phyloP scores from a whole-genome alignment of 2,888 invertebrate species.

The Zonitis immaculata region DNA sequence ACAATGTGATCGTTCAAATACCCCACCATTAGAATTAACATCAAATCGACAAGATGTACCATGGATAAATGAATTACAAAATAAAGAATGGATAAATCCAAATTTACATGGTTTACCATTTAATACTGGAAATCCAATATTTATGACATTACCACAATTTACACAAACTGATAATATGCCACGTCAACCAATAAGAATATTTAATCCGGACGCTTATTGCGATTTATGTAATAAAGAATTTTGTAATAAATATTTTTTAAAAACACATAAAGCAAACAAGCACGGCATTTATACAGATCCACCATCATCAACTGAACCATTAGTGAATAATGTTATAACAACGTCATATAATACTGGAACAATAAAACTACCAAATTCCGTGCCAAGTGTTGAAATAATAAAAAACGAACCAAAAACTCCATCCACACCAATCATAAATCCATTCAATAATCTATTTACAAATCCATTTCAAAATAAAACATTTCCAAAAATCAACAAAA shows the following conservation, averaged over 20 bases:
- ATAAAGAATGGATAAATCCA: conserved; percentile 45
- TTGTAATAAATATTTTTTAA: conserved; percentile 99
- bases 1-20: conserved; percentile 31
- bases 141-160: conserved; percentile 46
- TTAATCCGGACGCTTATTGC: conserved; percentile 96
- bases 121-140: conserved; percentile 42
- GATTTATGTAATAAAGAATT: conserved; percentile 98
- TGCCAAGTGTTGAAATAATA: conserved; percentile 40
- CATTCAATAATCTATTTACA: conserved; percentile 66
- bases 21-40: conserved; percentile 38
- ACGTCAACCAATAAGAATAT: conserved; percentile 70
- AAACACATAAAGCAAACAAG: conserved; percentile 97
- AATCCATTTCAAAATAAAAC: conserved; percentile 71
- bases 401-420: conserved; percentile 37
- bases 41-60: conserved; percentile 39
- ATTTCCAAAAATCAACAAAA: conserved; percentile 54
- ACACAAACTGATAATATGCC: conserved; percentile 42
- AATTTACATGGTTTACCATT: conserved; percentile 47
- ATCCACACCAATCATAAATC: conserved; percentile 34
- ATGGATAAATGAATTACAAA: conserved; percentile 45
- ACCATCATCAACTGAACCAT: conserved; percentile 32
- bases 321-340: conserved; percentile 37
- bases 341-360: conserved; percentile 39
- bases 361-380: conserved; percentile 41
- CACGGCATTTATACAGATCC: conserved; percentile 88